Base-by-base conservation (phyloP, 2,888 invertebrate genomes). In the Drosophila helvetica region DNA sequence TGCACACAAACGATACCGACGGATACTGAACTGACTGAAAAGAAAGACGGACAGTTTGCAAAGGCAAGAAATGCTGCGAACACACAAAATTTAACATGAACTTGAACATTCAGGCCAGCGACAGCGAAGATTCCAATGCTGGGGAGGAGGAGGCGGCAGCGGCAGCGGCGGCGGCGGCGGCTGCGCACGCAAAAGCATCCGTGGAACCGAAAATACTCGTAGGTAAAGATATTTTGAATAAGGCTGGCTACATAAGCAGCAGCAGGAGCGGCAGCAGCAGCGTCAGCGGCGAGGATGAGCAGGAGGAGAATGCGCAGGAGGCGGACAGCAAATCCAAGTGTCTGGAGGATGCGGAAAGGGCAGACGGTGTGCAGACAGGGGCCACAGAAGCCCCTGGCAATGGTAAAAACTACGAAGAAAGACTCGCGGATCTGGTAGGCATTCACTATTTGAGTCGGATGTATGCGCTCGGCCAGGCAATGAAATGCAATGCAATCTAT, bases 241-340 rank as follows among this genome's bases (percentile, higher is more conserved):
- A 74, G 30, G 48, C 58, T 75, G 73, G 95, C 38, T 38, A 38
- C 38, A 95, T 86, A 95, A 95, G 87, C 93, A 25, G 10, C 55
- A 53, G 70, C 38, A 53, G 56, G 50, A 58, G 22, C 54, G 61
- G 45, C 60, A 60, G 70, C 38, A 53, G 56, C 53, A 58, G 18
- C 52, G 61, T 43, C 60, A 60, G 60, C 70, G 59, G 69, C 30
- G 68, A 69, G 4, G 80, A 78, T 18, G 74, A 75, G 70, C 95
- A 95, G 86, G 95, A 95, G 87, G 93, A 30, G 3, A 51, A 61
- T 19, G 38, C 56, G 10, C 45, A 48, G 3, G 64, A 67, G 12
- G 38, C 51, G 5, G 51, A 55, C 3, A n/a, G 25, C n/a, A 38
- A 15, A 15, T 15, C 15, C 38, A 15, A 38, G 38, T 38, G 15